Evolutionary conservation across 2,797 vertebrate species (phyloP).

Genomic region (Peromyscus eremicus): DNA sequence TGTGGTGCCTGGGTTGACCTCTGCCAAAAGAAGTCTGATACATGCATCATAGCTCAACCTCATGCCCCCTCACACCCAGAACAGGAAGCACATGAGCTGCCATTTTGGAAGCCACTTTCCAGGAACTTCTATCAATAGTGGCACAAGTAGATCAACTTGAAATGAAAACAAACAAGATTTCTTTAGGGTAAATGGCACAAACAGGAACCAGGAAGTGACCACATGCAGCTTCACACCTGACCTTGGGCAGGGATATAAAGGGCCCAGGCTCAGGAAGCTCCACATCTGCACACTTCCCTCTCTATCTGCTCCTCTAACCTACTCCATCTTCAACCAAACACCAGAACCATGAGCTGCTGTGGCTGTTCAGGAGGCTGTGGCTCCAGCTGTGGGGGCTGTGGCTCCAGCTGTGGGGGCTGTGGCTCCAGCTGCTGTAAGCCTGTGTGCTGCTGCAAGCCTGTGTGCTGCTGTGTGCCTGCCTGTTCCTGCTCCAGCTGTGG

Average conservation of each 20-base stretch:
- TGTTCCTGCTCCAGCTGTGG: no score
- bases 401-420: background rate
- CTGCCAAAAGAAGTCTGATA: background rate
- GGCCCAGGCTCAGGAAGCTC: background rate
- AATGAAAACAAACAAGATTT: conserved; percentile 4
- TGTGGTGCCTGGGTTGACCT: background rate
- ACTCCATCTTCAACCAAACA: background rate
- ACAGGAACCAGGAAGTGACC: background rate
- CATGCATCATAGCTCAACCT: background rate
- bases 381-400: background rate
- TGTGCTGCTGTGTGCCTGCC: no score
- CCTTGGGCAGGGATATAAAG: background rate
- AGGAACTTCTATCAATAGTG: background rate
- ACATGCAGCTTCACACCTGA: background rate
- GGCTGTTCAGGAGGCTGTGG: background rate
- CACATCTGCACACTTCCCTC: background rate
- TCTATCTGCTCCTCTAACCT: background rate
- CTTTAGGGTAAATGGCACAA: background rate
- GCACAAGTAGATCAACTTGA: background rate
- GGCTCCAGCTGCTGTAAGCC: background rate
- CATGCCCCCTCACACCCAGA: background rate
- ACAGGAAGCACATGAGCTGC: background rate
- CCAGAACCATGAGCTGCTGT: conserved; percentile 1
- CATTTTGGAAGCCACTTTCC: background rate
- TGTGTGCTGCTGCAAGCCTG: background rate